Evolutionary conservation across 2,113 vertebrate genomes (phyloP).

Genomic region (Ammodytes marinus): DNA sequence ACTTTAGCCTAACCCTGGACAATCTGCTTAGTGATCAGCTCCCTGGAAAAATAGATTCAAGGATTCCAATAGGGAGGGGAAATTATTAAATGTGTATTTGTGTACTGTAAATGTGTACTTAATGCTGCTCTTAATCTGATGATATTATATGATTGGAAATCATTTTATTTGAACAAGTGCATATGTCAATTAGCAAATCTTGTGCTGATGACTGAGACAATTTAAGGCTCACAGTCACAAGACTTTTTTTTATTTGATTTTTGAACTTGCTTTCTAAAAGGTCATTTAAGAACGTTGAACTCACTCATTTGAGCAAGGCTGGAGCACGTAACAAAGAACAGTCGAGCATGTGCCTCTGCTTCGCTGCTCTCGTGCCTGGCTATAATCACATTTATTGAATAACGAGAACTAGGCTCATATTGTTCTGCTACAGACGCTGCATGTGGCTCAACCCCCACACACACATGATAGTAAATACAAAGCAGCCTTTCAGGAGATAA

Average conservation of each 20-base stretch:
- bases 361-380: slow-evolving; percentile 54
- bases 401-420: slow-evolving; percentile 60
- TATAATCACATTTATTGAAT: slow-evolving; percentile 76
- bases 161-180: not conserved
- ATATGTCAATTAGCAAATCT: not conserved
- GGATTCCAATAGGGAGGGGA: not conserved
- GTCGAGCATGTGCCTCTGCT: slow-evolving; percentile 47
- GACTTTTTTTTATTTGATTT: not conserved
- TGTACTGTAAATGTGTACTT: not conserved
- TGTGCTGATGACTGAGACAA: not conserved
- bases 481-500: slow-evolving; percentile 57
- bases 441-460: slow-evolving; percentile 36
- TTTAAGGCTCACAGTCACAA: not conserved
- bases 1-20: not conserved
- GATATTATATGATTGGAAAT: not conserved
- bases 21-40: not conserved
- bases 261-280: not conserved
- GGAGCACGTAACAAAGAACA: slow-evolving; percentile 49
- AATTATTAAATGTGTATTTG: not conserved
- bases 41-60: slow-evolving; percentile 20
- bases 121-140: not conserved
- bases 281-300: not conserved
- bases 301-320: slow-evolving; percentile 9
- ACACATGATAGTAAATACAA: slow-evolving; percentile 62
- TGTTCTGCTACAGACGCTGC: slow-evolving; percentile 49